Evolutionary conservation across 2,113 vertebrate genomes (phyloP).

Genomic region (Etheostoma cragini): DNA sequence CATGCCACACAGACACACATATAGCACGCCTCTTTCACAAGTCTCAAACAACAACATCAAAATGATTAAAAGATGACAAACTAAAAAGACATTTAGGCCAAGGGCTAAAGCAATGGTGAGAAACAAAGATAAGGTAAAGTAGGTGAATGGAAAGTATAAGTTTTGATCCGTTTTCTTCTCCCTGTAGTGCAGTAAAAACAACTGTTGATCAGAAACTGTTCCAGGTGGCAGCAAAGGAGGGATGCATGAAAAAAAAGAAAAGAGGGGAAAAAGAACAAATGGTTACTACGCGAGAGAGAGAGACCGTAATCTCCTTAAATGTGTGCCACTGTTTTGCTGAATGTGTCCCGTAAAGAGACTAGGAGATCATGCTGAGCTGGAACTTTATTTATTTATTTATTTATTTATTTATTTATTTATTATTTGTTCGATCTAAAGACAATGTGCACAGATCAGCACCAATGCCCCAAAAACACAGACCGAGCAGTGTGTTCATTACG

Average conservation of each 20-base stretch:
- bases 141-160: constrained; percentile 6
- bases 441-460: constrained; percentile 1
- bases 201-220: constrained; percentile 54
- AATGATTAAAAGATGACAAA: constrained; percentile 1
- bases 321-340: neutral
- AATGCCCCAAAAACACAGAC: neutral
- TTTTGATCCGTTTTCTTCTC: neutral
- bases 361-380: neutral
- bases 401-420: constrained; percentile 15
- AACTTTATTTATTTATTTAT: constrained; percentile 8
- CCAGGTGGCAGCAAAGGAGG: constrained; percentile 41
- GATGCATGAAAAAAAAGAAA: constrained; percentile 2
- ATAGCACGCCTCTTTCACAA: neutral
- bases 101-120: neutral
- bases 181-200: constrained; percentile 24
- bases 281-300: neutral
- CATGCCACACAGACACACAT: neutral
- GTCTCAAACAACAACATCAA: constrained; percentile 1
- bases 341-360: neutral
- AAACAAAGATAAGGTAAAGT: constrained; percentile 6
- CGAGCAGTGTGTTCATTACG: neutral
- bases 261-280: neutral
- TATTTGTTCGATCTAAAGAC: neutral
- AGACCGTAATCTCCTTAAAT: neutral
- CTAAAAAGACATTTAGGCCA: neutral